These are phyloP conservation scores for Nycticryphes semicollaris DNA, from an alignment of 2,113 vertebrate genomes.

Conservation along the genomic window DNA sequence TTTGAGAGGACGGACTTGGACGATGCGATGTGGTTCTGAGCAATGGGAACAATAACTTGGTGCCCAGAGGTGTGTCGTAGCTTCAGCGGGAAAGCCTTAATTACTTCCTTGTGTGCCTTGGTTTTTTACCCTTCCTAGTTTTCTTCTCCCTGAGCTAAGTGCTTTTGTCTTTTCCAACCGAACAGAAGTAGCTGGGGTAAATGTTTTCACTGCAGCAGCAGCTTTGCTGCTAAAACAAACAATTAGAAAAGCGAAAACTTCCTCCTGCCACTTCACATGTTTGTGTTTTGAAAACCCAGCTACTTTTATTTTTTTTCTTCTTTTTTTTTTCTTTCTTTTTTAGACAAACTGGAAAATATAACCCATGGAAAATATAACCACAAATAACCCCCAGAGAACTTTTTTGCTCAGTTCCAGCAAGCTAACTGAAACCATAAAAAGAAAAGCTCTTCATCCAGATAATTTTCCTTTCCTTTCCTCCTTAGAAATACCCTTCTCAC, in stretches of 20 bases:
- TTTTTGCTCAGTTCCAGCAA: not conserved
- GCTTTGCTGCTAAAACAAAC: conserved; percentile 12
- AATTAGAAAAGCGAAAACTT: not conserved
- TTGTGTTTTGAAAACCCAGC: conserved; percentile 10
- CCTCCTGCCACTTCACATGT: conserved; percentile 2
- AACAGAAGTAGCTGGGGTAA: not conserved
- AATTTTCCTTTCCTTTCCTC: not conserved
- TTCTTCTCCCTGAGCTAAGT: not conserved
- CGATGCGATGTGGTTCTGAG: not conserved
- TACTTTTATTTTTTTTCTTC: not conserved
- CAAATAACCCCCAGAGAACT: not conserved
- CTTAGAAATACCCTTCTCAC: not conserved
- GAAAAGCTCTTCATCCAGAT: rapidly evolving
- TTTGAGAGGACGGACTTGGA: not conserved
- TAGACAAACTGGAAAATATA: not conserved
- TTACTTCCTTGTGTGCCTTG: not conserved
- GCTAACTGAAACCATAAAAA: not conserved
- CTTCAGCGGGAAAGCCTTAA: not conserved
- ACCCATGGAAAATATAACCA: not conserved
- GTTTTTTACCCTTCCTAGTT: not conserved
- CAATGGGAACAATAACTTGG: not conserved
- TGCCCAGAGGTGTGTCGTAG: not conserved
- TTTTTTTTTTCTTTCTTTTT: not conserved
- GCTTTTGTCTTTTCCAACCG: not conserved
- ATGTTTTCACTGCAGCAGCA: not conserved